Evolutionary conservation across 1,140 invertebrate genomes (phyloP).

Genomic region (Drosophila sulfurigaster): DNA sequence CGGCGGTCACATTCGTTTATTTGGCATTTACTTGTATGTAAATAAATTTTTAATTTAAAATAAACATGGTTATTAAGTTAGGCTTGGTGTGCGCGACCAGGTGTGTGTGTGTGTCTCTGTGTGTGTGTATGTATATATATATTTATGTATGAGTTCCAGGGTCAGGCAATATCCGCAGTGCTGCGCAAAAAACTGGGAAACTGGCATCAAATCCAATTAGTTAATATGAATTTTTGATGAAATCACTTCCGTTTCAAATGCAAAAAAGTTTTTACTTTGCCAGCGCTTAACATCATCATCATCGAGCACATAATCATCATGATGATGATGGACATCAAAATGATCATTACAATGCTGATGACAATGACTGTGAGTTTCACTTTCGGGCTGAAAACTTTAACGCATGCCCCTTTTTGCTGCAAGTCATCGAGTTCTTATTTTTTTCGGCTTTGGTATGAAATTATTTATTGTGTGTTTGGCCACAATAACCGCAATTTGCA

Average conservation of each 20-base stretch:
- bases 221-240: conserved; percentile 83
- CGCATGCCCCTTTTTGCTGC: conserved; percentile 48
- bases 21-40: conserved; percentile 47
- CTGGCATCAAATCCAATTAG: conserved; percentile 80
- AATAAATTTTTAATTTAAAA: conserved; percentile 81
- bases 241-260: conserved; percentile 79
- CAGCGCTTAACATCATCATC: conserved; percentile 35
- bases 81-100: not conserved
- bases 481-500: conserved; percentile 82
- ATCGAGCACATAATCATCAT: conserved; percentile 37
- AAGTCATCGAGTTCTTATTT: conserved; percentile 64
- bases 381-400: conserved; percentile 67
- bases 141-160: conserved; percentile 5
- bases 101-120: not conserved
- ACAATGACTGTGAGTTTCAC: conserved; percentile 29
- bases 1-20: conserved; percentile 21
- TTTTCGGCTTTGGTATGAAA: conserved; percentile 51
- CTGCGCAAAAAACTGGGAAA: conserved; percentile 55
- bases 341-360: conserved; percentile 44
- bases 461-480: conserved; percentile 69
- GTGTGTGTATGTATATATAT: not conserved
- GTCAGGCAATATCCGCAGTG: conserved; percentile 59
- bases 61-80: conserved; percentile 74
- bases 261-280: conserved; percentile 47
- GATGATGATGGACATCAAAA: conserved; percentile 35